Evolutionary conservation across 2,888 invertebrate genomes (phyloP), one percentile per base, ranked within the genome.

Genomic region (Odontocolon sp.): DNA sequence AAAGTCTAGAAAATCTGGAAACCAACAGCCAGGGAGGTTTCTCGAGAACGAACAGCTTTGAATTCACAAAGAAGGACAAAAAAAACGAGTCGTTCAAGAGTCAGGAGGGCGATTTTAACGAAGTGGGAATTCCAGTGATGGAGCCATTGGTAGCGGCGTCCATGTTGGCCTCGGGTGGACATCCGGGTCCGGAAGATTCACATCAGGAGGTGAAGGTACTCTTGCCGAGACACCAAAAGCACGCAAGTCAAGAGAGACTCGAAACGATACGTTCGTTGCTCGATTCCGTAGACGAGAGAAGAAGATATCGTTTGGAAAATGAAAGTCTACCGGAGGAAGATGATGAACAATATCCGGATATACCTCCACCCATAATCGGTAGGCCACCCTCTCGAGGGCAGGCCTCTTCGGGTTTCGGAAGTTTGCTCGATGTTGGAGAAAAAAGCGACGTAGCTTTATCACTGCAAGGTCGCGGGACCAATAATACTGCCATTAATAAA

Each of bases 111-210:
- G 86, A 90, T 71, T 90, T 90, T 50, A 90, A 90, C 52, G 89
- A 90, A 83, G 78, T 90, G 52, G 90, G 90, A 1, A 88, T 90
- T 72, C 90, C 90, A 1, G 78, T 87, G 14, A 72, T 77, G 67
- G 70, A 54, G 14, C 78, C 81, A 2, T 42, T 77, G 16, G 77
- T 78, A 0, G 78, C 78, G 5, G 78, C 81, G 5, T 45, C 61
- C n/a, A 8, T 81, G 5, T 61, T 42, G 8, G 16, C 72, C 21
- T 47, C 67, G 14, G 38, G 42, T 23, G 6, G 50, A n/a, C 28
- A 36, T 11, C 8, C 50, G 6, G 21, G 50, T 31, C 36, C 18
- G 1, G 52, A 73, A 47, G 9, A 33, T 9, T 1, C 40, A 1
- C 68, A 72, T 8, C 67, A 77, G 38, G 68, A 66, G 42, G 33